Percentiles rank a stretch among this genome's conserved stretches.
Conservation (phyloP, 2,888 invertebrate species). For the Panzeria rudis region DNA sequence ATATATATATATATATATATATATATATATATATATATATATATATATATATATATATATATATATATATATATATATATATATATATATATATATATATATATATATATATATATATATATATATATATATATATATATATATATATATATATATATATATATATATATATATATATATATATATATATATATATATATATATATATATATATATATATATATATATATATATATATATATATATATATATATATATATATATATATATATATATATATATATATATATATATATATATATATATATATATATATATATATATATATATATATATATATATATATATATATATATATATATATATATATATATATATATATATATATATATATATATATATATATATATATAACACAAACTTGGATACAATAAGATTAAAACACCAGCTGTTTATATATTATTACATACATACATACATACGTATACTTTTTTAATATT, state of each 20-base stretch:
- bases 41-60: too few relatives aligned
- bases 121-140: too few relatives aligned
- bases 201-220: slow-evolving; percentile 19
- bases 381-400: slow-evolving; percentile 18
- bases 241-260: slow-evolving; percentile 10
- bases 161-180: neutral
- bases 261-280: slow-evolving; percentile 11
- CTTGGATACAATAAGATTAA: too few relatives aligned
- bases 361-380: slow-evolving; percentile 11
- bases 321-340: slow-evolving; percentile 18
- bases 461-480: too few relatives aligned
- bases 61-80: too few relatives aligned
- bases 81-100: too few relatives aligned
- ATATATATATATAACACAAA: neutral
- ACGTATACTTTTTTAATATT: too few relatives aligned
- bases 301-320: slow-evolving; percentile 11
- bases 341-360: slow-evolving; percentile 14
- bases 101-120: too few relatives aligned
- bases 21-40: too few relatives aligned
- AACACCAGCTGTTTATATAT: too few relatives aligned
- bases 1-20: too few relatives aligned
- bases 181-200: slow-evolving; percentile 8
- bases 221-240: slow-evolving; percentile 17
- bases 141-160: too few relatives aligned
- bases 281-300: slow-evolving; percentile 18